Conservation (phyloP, 2,113 vertebrate species). For the Ifrita kowaldi region DNA sequence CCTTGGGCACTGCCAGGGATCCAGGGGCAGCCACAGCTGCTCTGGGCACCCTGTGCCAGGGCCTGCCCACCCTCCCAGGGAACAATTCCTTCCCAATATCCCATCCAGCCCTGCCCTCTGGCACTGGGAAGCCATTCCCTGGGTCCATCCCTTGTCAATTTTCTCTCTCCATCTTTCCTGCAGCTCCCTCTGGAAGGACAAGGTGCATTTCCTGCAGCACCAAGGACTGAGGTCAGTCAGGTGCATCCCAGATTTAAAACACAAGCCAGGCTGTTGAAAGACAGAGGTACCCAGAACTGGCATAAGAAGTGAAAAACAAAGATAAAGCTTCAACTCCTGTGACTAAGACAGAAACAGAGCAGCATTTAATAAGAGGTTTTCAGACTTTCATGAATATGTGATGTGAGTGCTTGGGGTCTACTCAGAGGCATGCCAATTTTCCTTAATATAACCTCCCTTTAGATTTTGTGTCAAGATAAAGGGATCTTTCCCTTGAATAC, state of each 20-base stretch:
- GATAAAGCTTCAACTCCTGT: background rate
- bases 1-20: background rate
- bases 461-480: background rate
- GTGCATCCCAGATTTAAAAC: background rate
- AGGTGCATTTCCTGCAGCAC: background rate
- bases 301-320: background rate
- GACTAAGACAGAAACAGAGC: background rate
- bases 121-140: background rate
- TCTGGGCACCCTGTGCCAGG: background rate
- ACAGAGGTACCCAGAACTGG: background rate
- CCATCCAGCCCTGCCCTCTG: background rate
- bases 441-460: background rate
- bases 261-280: background rate
- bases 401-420: background rate
- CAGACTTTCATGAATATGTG: background rate
- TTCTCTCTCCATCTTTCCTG: background rate
- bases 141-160: fast-evolving
- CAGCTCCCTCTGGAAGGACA: background rate
- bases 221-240: background rate
- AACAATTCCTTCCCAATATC: background rate
- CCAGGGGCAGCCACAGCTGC: background rate
- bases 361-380: background rate
- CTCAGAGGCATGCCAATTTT: background rate
- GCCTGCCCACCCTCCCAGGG: background rate
- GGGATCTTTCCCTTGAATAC: background rate